Conservation (phyloP, 1,140 invertebrate species). For the Diachasmimorpha longicaudata region DNA sequence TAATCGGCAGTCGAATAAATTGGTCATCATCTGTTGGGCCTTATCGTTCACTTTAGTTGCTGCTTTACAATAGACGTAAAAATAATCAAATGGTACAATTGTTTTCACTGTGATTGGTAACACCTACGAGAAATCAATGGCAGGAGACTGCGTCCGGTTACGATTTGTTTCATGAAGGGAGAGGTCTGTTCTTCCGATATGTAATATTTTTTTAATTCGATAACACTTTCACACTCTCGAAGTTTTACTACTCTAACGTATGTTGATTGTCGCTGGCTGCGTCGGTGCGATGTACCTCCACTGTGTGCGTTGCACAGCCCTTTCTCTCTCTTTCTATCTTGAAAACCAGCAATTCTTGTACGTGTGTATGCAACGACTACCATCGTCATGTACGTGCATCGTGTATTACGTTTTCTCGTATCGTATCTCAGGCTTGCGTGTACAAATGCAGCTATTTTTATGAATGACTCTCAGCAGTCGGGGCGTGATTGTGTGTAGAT, state of each 20-base stretch:
- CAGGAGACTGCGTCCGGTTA: background rate
- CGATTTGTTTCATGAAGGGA: background rate
- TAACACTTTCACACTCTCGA: background rate
- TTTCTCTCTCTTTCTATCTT: too few relatives aligned
- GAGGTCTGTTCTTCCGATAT: background rate
- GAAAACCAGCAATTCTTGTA: background rate
- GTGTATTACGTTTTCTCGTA: constrained; percentile 4
- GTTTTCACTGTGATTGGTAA: constrained; percentile 16
- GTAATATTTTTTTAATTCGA: background rate
- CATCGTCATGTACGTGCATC: background rate
- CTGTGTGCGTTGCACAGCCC: background rate
- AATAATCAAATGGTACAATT: constrained; percentile 24
- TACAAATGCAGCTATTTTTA: constrained; percentile 48
- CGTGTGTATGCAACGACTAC: background rate
- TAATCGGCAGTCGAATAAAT: constrained; percentile 11
- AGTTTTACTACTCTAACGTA: background rate
- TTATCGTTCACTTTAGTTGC: background rate
- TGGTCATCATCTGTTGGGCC: background rate
- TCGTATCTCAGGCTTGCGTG: constrained; percentile 27
- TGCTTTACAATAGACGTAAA: constrained; percentile 11
- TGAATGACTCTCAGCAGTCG: constrained; percentile 44
- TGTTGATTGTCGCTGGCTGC: background rate
- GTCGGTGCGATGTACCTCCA: background rate
- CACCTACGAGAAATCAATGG: constrained; percentile 5
- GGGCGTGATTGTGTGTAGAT: constrained; percentile 5